phyloP scores from a whole-genome alignment of 35 echinoderm and acorn worm species.

The Heliocidaris tuberculata region DNA sequence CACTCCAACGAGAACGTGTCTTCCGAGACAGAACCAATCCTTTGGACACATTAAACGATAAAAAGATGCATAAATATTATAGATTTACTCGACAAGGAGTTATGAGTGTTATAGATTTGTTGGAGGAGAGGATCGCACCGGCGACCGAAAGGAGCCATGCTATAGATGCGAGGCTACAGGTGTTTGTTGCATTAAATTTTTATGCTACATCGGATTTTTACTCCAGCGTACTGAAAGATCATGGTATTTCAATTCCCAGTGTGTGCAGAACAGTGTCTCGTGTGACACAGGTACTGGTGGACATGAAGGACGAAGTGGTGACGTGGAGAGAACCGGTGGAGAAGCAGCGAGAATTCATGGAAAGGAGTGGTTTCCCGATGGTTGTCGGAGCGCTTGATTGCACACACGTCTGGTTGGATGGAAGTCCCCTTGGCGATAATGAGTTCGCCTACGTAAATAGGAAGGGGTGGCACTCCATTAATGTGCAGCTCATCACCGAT shows the following conservation, averaged over 20 bases:
- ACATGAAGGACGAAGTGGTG: background rate
- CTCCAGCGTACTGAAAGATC: background rate
- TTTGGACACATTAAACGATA: slow-evolving; percentile 49
- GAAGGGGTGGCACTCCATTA: slow-evolving; percentile 28
- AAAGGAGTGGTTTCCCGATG: background rate
- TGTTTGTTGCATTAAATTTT: slow-evolving; percentile 54
- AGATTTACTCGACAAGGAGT: slow-evolving; percentile 56
- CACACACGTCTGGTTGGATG: slow-evolving; percentile 36
- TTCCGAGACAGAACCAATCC: slow-evolving; percentile 48
- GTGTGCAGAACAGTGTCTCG: background rate
- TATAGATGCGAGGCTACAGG: slow-evolving; percentile 42
- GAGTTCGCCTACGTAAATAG: slow-evolving; percentile 45
- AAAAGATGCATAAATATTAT: slow-evolving; percentile 65
- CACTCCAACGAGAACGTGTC: slow-evolving; percentile 50
- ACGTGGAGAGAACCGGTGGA: too few species aligned
- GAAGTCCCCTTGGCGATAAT: slow-evolving; percentile 35
- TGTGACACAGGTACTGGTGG: background rate
- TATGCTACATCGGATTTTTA: slow-evolving; percentile 33
- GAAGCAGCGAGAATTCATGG: too few species aligned
- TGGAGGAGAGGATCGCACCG: background rate
- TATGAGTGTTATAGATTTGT: slow-evolving; percentile 62
- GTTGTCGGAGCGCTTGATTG: slow-evolving; percentile 42
- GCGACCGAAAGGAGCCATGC: slow-evolving; percentile 59
- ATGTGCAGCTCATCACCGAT: slow-evolving; percentile 40
- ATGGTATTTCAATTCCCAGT: background rate